These are phyloP conservation scores for Tachystola acroxantha DNA, from an alignment of 2,888 invertebrate species.

Conservation along the genomic window DNA sequence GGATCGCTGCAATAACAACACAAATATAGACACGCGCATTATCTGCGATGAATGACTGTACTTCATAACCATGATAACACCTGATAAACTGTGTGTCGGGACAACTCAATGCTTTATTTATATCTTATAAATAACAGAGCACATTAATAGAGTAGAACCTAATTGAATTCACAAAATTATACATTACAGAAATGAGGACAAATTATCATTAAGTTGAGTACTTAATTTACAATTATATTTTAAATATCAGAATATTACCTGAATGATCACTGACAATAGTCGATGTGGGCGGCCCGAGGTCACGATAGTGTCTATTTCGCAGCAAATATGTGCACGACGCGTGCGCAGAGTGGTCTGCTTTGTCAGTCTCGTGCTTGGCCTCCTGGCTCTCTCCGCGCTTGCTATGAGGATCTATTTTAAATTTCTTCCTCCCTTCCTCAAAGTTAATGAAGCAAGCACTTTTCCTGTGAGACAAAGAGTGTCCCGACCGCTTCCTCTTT, in stretches of 20 bases:
- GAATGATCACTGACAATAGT: slow-evolving; percentile 55
- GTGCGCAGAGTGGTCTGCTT: slow-evolving; percentile 32
- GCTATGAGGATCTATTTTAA: slow-evolving; percentile 74
- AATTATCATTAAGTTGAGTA: too few species aligned
- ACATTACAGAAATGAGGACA: too few species aligned
- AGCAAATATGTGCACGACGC: slow-evolving; percentile 46
- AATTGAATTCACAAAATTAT: too few species aligned
- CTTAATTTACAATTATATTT: too few species aligned
- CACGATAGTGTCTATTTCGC: slow-evolving; percentile 48
- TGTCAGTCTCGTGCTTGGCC: slow-evolving; percentile 47
- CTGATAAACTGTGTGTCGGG: slow-evolving; percentile 44
- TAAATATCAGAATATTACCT: slow-evolving; percentile 43
- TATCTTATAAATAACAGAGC: slow-evolving; percentile 3
- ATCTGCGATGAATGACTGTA: slow-evolving; percentile 54
- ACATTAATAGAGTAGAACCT: too few species aligned
- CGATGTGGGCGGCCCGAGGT: slow-evolving; percentile 53
- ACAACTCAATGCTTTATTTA: slow-evolving; percentile 21
- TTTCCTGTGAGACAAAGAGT: slow-evolving; percentile 59
- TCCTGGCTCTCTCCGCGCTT: slow-evolving; percentile 43
- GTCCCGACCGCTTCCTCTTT: slow-evolving; percentile 64
- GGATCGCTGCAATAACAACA: slow-evolving; percentile 52
- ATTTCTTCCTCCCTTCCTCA: slow-evolving; percentile 63
- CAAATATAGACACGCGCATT: slow-evolving; percentile 30
- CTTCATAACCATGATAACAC: slow-evolving; percentile 58
- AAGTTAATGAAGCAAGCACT: slow-evolving; percentile 51